phyloP scores from a whole-genome alignment of 53 echinoderm and acorn worm species.

The Zoroaster sp. region DNA sequence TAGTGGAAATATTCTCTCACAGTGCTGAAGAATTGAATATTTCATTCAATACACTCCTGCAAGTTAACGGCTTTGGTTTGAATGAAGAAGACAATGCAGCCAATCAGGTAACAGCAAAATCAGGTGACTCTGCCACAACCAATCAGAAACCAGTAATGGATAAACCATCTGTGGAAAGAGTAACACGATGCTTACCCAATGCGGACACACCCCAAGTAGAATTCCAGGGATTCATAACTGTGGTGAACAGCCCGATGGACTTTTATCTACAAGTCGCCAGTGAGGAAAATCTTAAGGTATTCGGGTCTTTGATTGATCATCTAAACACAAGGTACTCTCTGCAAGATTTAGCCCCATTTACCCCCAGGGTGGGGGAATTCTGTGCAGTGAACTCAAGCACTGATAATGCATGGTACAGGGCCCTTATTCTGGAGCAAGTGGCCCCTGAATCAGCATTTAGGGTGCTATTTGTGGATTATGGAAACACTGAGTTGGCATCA shows the following conservation, averaged over 20 bases:
- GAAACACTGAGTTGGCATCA: constrained; percentile 32
- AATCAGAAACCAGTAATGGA: background rate
- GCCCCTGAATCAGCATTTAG: background rate
- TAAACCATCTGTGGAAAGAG: background rate
- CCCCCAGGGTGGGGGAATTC: constrained; percentile 16
- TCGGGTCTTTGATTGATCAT: background rate
- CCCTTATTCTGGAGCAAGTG: constrained; percentile 23
- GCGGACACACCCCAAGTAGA: background rate
- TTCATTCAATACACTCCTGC: constrained; percentile 37
- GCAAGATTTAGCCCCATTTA: background rate
- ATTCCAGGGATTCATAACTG: constrained; percentile 23
- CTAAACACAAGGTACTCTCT: constrained; percentile 15
- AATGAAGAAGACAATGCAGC: background rate
- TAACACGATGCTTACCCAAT: background rate
- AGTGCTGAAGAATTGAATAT: background rate
- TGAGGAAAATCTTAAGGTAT: background rate
- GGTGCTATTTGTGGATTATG: constrained; percentile 70
- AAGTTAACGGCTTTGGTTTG: background rate
- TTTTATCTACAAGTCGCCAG: constrained; percentile 40
- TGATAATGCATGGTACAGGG: constrained; percentile 66
- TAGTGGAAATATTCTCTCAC: constrained; percentile 28
- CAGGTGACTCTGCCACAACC: background rate
- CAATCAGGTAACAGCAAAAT: background rate
- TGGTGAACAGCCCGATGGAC: constrained; percentile 19
- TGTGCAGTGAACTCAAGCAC: constrained; percentile 20